Evolutionary conservation across 2,113 vertebrate genomes (phyloP), one percentile per base, ranked within the genome.

Genomic region (Vulpes ferrilata): DNA sequence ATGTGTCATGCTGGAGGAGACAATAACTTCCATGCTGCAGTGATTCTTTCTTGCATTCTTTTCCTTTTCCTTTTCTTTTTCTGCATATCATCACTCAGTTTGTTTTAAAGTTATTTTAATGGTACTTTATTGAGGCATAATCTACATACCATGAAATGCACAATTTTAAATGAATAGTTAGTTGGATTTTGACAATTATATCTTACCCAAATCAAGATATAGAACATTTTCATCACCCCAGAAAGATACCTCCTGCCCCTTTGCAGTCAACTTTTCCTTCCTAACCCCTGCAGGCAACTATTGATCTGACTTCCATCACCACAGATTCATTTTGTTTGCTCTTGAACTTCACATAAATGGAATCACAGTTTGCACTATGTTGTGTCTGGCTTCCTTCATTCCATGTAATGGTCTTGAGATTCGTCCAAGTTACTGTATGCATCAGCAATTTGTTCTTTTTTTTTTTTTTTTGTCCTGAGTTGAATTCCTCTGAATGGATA

Each of bases 1-100:
- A 2, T 13, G 16, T 5, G 4, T 13, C 2, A 1, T 0, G 38
- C 38, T 69, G 13, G 1, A 0, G 27, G 38, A 16, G 48, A n/a
- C 2, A 19, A 20, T 3, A 0, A 10, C 55, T 64, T 16, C n/a
- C 2, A 20, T 5, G 53, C 23, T 30, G 2, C 1, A 0, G 23
- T 2, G 19, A 5, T 19, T 43, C 32, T 9, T 38, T 51, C 15
- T 17, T 1, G 2, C 3, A 17, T 38, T 20, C n/a, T 80, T 11
- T 12, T 10, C 4, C 12, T 10, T 2, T 17, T 17, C 12, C 19
- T 7, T 15, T 11, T 32, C 1, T 11, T 35, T 12, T 12, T n/a
- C 2, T 1, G 4, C 35, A 43, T 17, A 43, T 15, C 35, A 9
- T 38, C 17, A 20, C 17, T 25, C 51, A 4, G 30, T 22, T 48